Evolutionary conservation across 2,113 vertebrate species (phyloP).

Genomic region (Henicopernis longicauda): DNA sequence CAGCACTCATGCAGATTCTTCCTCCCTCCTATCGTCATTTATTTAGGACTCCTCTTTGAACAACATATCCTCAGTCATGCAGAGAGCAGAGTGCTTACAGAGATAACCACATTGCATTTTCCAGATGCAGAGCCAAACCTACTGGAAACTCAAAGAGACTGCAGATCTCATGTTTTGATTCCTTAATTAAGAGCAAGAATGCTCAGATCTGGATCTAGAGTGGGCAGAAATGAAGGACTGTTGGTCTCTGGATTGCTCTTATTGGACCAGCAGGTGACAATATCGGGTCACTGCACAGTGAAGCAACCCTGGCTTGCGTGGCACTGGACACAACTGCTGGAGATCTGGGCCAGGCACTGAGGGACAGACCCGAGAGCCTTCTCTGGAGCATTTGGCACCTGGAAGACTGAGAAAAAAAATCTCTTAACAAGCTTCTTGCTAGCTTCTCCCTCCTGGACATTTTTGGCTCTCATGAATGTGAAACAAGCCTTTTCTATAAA

Average conservation of each 20-base stretch:
- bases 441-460: neutral
- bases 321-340: neutral
- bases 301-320: neutral
- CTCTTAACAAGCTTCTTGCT: neutral
- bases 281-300: neutral
- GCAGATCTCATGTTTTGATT: neutral
- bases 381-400: neutral
- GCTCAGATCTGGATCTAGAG: neutral
- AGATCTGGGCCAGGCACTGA: neutral
- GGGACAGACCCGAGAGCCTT: neutral
- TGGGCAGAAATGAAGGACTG: neutral
- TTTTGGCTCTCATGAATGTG: constrained; percentile 4
- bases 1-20: neutral
- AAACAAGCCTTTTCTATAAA: constrained; percentile 7
- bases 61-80: neutral
- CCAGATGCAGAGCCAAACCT: neutral
- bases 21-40: neutral
- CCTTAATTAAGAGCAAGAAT: neutral
- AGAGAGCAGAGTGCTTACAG: neutral
- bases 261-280: neutral
- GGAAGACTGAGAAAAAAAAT: neutral
- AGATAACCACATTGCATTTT: neutral
- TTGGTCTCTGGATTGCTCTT: neutral
- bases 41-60: neutral
- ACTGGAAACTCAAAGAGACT: neutral